Percentiles rank a stretch among this genome's conserved stretches.
phyloP scores from a whole-genome alignment of 1,140 invertebrate species.

The Trachelipus rathkii region DNA sequence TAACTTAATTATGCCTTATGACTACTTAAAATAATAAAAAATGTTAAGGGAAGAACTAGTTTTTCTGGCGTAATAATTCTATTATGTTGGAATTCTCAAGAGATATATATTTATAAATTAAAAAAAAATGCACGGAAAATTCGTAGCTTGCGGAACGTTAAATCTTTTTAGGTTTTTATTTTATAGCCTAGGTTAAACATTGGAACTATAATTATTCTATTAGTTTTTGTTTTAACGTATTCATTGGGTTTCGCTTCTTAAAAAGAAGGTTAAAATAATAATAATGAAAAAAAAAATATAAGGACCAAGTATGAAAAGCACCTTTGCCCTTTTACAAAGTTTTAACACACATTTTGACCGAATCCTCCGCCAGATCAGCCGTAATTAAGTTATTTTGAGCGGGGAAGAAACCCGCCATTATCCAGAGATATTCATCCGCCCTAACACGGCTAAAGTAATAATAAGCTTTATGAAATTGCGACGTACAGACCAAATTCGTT shows the following conservation, averaged over 20 bases:
- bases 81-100: neutral
- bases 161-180: constrained; percentile 12
- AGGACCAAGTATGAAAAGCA: neutral
- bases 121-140: no score
- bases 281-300: no score
- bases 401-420: neutral
- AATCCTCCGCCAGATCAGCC: constrained; percentile 2
- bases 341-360: neutral
- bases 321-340: constrained; percentile 1
- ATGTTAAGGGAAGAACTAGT: neutral
- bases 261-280: neutral
- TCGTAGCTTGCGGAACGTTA: neutral
- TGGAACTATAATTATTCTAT: constrained; percentile 13
- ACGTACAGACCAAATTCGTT: no score
- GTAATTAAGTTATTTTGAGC: constrained; percentile 13
- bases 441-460: neutral
- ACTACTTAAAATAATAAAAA: constrained; percentile 3
- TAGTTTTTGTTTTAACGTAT: constrained; percentile 8
- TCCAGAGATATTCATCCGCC: constrained; percentile 8
- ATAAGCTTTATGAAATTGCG: no score
- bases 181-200: constrained; percentile 10
- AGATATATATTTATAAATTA: no score
- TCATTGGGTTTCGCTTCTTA: constrained; percentile 6
- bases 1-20: constrained; percentile 1
- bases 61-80: constrained; percentile 1